phyloP scores from a whole-genome alignment of 2,113 vertebrate species.

The Cheilinus undulatus region DNA sequence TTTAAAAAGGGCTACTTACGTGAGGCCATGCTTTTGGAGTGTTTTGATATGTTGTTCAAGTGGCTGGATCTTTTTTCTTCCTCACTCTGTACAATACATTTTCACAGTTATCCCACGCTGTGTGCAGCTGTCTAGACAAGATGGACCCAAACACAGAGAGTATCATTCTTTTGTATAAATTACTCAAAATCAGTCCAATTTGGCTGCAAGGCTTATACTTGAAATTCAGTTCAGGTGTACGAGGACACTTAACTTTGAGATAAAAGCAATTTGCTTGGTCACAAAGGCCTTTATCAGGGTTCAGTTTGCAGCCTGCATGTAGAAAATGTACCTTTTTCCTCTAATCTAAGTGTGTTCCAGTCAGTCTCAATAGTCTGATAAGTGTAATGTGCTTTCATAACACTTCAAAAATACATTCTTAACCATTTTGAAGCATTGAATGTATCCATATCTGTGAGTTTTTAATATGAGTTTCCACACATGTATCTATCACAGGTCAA shows the following conservation, averaged over 20 bases:
- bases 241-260: conserved; percentile 16
- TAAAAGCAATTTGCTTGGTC: conserved; percentile 23
- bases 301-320: conserved; percentile 1
- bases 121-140: conserved; percentile 30
- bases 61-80: conserved; percentile 31
- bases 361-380: neutral
- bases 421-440: too few species aligned
- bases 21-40: conserved; percentile 53
- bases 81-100: conserved; percentile 36
- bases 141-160: conserved; percentile 37
- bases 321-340: neutral
- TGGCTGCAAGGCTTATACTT: conserved; percentile 8
- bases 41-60: conserved; percentile 58
- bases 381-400: neutral
- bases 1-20: conserved; percentile 59
- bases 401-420: neutral
- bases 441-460: neutral
- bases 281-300: conserved; percentile 10
- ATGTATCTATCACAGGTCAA: conserved; percentile 24
- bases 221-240: conserved; percentile 36
- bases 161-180: conserved; percentile 25
- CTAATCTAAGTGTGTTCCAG: neutral
- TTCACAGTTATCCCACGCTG: conserved; percentile 27
- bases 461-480: conserved; percentile 5
- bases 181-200: conserved; percentile 19